Evolutionary conservation across 2,888 invertebrate species (phyloP).

Genomic region (Dasysyrphus albostriatus): DNA sequence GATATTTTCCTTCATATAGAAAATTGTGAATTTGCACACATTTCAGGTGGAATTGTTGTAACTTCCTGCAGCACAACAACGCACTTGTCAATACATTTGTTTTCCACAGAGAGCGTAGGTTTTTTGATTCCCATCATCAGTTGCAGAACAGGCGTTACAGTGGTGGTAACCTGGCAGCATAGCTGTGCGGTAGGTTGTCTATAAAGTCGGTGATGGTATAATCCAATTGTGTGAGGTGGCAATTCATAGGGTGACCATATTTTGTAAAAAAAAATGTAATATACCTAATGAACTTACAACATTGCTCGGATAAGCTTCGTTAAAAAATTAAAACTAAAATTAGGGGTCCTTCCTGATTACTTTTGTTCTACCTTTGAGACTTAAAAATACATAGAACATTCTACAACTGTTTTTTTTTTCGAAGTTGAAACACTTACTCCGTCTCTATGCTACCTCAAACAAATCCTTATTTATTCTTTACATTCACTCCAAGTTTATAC

Average conservation of each 20-base stretch:
- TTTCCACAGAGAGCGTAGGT: conserved; percentile 45
- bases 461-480: too few relatives aligned
- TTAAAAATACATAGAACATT: too few relatives aligned
- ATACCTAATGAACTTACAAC: too few relatives aligned
- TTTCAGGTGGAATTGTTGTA: conserved; percentile 19
- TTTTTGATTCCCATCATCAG: conserved; percentile 38
- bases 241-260: conserved; percentile 12
- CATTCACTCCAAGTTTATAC: too few relatives aligned
- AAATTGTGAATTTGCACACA: conserved; percentile 49
- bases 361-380: too few relatives aligned
- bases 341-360: too few relatives aligned
- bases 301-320: too few relatives aligned
- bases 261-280: not conserved
- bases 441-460: too few relatives aligned
- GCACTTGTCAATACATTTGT: conserved; percentile 49
- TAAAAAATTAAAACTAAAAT: too few relatives aligned
- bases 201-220: conserved; percentile 6
- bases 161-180: conserved; percentile 3
- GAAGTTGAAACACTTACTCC: too few relatives aligned
- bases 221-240: not conserved
- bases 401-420: too few relatives aligned
- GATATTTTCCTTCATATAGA: not conserved
- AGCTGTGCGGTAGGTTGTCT: conserved; percentile 43
- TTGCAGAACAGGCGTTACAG: conserved; percentile 24
- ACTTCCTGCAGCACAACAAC: conserved; percentile 42